Conservation (phyloP, 2,797 vertebrate species). For the Dendrocincla fuliginosa region DNA sequence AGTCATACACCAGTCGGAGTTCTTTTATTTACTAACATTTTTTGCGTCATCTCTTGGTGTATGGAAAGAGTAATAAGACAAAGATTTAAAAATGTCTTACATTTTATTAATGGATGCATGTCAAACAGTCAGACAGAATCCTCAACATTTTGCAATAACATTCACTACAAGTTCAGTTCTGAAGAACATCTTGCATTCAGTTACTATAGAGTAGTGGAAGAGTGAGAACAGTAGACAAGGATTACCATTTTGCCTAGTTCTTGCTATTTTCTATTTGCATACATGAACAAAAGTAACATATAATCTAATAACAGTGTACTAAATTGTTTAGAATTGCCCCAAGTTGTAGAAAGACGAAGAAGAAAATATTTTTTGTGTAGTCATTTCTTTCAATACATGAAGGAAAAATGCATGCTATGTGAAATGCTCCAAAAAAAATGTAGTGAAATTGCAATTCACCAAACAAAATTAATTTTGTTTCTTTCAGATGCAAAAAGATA, state of each 20-base stretch:
- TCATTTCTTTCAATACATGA: not conserved
- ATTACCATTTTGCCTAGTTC: not conserved
- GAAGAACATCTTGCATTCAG: not conserved
- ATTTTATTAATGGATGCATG: not conserved
- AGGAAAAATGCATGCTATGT: not conserved
- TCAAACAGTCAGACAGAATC: not conserved
- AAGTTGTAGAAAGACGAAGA: not conserved
- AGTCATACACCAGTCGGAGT: not conserved
- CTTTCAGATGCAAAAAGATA: not conserved
- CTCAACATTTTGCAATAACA: not conserved
- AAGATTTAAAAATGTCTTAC: not conserved
- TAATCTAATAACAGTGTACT: not conserved
- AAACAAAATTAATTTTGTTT: not conserved
- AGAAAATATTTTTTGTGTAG: not conserved
- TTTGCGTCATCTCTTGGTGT: not conserved
- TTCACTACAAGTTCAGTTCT: not conserved
- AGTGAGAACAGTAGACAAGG: not conserved
- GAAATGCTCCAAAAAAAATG: not conserved
- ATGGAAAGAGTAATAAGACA: not conserved
- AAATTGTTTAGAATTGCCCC: not conserved
- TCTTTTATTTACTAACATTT: constrained; percentile 29
- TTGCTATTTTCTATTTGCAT: not conserved
- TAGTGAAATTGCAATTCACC: not conserved
- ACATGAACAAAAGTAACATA: not conserved
- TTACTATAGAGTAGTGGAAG: not conserved